A percentile compares a stretch with the other conserved stretches of the same genome.
phyloP scores from a whole-genome alignment of 2,888 invertebrate species.

The Allophyes oxyacanthae region DNA sequence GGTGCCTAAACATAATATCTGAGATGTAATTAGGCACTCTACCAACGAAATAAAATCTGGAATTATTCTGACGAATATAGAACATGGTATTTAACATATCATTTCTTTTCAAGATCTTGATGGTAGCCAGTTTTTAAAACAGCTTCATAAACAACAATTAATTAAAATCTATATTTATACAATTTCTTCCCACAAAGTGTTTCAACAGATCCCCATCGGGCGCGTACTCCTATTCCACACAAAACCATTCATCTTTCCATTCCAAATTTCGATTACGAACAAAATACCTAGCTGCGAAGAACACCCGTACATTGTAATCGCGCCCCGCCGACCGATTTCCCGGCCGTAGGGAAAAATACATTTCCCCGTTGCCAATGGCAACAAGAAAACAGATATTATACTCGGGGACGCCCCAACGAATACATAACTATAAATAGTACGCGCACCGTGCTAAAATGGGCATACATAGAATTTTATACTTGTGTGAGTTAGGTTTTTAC shows the following conservation, averaged over 20 bases:
- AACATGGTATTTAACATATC: no score
- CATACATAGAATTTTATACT: conserved; percentile 75
- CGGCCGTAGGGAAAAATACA: conserved; percentile 74
- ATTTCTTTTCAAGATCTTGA: no score
- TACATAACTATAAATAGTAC: conserved; percentile 64
- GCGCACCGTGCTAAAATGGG: conserved; percentile 72
- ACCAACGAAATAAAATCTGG: no score
- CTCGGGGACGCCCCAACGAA: conserved; percentile 70
- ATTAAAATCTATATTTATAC: neutral
- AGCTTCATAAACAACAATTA: no score
- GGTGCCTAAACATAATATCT: no score
- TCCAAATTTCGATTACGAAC: conserved; percentile 59
- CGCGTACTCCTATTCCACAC: conserved; percentile 7
- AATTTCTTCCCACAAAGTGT: conserved; percentile 1
- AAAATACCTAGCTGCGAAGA: conserved; percentile 55
- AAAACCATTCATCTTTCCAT: conserved; percentile 57
- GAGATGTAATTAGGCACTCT: no score
- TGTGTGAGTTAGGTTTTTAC: conserved; percentile 82
- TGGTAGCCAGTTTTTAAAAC: no score
- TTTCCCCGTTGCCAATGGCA: conserved; percentile 81
- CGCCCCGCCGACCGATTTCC: conserved; percentile 54
- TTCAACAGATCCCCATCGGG: conserved; percentile 8
- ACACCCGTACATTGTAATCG: conserved; percentile 66
- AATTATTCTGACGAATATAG: no score
- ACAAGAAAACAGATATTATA: conserved; percentile 82